phyloP scores from a whole-genome alignment of 2,797 vertebrate species.

The Phataginus tricuspis region DNA sequence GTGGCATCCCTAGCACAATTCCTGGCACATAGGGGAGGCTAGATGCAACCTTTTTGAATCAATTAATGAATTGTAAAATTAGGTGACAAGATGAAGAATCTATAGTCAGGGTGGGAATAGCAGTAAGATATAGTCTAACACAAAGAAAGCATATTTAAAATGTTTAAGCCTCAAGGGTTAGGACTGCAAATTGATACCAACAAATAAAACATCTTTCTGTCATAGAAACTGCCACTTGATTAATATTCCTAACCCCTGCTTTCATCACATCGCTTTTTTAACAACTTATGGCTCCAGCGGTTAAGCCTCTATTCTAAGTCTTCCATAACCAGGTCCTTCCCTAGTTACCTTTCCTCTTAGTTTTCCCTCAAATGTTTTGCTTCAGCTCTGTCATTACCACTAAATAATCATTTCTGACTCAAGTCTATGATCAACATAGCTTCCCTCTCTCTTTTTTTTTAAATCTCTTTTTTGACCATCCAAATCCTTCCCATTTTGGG shows the following conservation, averaged over 20 bases:
- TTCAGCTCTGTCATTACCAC: not conserved
- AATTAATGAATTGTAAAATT: not conserved
- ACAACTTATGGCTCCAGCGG: not conserved
- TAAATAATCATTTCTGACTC: not conserved
- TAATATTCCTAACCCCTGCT: not conserved
- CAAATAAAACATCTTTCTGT: not conserved
- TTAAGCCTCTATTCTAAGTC: not conserved
- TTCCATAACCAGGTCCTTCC: not conserved
- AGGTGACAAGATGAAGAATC: not conserved
- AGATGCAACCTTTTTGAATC: not conserved
- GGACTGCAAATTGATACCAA: not conserved
- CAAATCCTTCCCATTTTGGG: not conserved
- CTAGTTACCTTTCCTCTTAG: not conserved
- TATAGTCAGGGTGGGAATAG: not conserved
- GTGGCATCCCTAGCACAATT: not conserved
- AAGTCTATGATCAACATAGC: not conserved
- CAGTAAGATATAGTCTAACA: not conserved
- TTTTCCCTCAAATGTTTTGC: conserved; percentile 3
- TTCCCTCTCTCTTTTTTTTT: not conserved
- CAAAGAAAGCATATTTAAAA: not conserved
- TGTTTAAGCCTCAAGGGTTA: not conserved
- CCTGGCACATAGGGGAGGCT: not conserved
- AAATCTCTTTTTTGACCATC: not conserved
- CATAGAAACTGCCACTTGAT: not conserved
- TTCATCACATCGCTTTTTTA: not conserved